phyloP scores from a whole-genome alignment of 1,140 invertebrate species.

The Homalodisca vitripennis region DNA sequence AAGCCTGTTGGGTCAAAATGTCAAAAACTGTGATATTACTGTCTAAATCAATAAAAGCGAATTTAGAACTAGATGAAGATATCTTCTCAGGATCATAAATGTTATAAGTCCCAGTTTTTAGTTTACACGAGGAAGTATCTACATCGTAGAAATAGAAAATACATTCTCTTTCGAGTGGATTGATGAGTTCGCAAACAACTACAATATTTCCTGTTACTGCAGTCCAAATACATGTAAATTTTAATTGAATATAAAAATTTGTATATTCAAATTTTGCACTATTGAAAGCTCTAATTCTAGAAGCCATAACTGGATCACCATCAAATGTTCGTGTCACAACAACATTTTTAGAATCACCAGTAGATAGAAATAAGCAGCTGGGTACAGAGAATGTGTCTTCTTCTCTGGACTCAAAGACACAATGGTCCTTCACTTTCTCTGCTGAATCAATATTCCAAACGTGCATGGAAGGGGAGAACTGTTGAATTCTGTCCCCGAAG shows the following conservation, averaged over 20 bases:
- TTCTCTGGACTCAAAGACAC: constrained; percentile 7
- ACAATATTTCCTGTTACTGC: constrained; percentile 1
- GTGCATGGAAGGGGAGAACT: constrained; percentile 8
- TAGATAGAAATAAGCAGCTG: not conserved
- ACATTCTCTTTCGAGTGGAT: constrained; percentile 2
- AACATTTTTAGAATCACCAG: not conserved
- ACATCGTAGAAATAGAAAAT: constrained; percentile 1
- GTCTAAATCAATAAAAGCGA: constrained; percentile 11
- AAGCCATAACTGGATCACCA: not conserved
- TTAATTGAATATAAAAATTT: not conserved
- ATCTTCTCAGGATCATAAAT: constrained; percentile 21
- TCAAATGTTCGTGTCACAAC: not conserved
- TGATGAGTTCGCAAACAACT: not conserved
- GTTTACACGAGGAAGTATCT: not conserved
- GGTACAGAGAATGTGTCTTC: not conserved
- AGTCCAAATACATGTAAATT: not conserved
- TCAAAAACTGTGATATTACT: constrained; percentile 3
- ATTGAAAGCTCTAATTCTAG: constrained; percentile 1
- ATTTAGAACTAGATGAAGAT: not conserved
- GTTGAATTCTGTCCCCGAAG: not conserved
- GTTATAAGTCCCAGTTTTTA: not conserved
- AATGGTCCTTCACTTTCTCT: constrained; percentile 5
- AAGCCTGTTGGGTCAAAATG: not conserved
- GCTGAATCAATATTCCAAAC: not conserved
- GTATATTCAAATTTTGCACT: not conserved